Base-by-base conservation (phyloP, 2,888 invertebrate genomes). In the Auanema freiburgensis region DNA sequence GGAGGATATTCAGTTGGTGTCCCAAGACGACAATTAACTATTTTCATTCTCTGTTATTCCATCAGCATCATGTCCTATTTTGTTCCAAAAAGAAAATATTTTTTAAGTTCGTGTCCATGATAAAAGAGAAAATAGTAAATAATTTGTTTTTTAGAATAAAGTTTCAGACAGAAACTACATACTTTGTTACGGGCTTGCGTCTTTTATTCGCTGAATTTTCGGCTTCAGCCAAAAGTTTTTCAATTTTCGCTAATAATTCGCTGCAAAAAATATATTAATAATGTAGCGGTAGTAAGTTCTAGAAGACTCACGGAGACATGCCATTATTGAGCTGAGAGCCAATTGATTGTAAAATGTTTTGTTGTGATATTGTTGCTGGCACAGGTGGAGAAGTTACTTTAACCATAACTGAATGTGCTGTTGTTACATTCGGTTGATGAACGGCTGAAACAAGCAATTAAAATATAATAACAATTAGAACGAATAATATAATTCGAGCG, bases 351-450 rank as follows among this genome's bases (percentile, higher is more conserved):
- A 63, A 23, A 52, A 63, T 49, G 54, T 53, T 57, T 25, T 63
- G 53, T 41, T 63, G 51, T 18, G 53, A 53, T 52, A 41, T 33
- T 16, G 57, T 51, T 3, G 50, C 54, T 21, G 52, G 18, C n/a
- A 57, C 12, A 6, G 72, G 72, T 33, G 72, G 57, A 3, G 70
- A 68, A 8, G 72, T 70, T 6, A 72, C 72, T 60, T 72, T 67
- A 63, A 72, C 69, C 3, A 70, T 63, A 11, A 72, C 63, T 1
- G 69, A 67, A 59, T 72, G 69, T 49, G 69, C 69, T 18, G 53
- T 59, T 41, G 65, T 59, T 21, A 65, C 60, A 25, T 67, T 56
- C 42, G 63, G 64, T 25, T 57, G 55, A 12, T 33, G 33, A 33
- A 33, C 33, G 33, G 33, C 33, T n/a, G 49, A 25, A 57, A 56